A percentile compares a stretch with the other conserved stretches of the same genome.
Evolutionary conservation across 2,888 invertebrate species (phyloP).

Genomic region (Cataglyphis altisquamis): DNA sequence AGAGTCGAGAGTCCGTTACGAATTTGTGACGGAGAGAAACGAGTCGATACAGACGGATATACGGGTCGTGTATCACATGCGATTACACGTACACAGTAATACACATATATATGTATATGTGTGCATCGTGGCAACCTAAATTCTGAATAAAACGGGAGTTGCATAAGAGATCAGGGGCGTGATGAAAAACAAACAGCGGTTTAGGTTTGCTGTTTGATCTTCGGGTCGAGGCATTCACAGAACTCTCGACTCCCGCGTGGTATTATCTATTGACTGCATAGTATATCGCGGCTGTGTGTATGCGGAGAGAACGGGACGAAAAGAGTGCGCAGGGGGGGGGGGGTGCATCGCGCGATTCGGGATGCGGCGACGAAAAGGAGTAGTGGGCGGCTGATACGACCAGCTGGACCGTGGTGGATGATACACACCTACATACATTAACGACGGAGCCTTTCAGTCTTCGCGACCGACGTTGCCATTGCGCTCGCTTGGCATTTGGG

Average conservation of each 20-base stretch:
- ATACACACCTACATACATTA: constrained; percentile 59
- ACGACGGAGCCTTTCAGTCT: constrained; percentile 69
- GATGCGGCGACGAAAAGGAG: constrained; percentile 57
- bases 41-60: constrained; percentile 68
- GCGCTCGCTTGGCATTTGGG: constrained; percentile 81
- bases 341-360: constrained; percentile 63
- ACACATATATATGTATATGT: not conserved
- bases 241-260: constrained; percentile 80
- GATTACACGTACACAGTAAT: not conserved
- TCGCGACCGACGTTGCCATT: constrained; percentile 62
- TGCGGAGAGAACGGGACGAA: not conserved
- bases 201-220: constrained; percentile 86
- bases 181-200: constrained; percentile 86
- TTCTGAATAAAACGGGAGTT: constrained; percentile 85
- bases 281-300: constrained; percentile 69
- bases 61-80: not conserved
- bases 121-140: constrained; percentile 78
- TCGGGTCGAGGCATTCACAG: constrained; percentile 84
- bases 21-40: constrained; percentile 54
- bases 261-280: constrained; percentile 85
- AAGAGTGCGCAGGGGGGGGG: not conserved
- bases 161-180: constrained; percentile 86
- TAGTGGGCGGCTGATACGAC: constrained; percentile 63
- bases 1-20: constrained; percentile 54
- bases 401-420: constrained; percentile 65